Conservation (phyloP, 2,797 vertebrate genomes). For the Lophura swinhoii region DNA sequence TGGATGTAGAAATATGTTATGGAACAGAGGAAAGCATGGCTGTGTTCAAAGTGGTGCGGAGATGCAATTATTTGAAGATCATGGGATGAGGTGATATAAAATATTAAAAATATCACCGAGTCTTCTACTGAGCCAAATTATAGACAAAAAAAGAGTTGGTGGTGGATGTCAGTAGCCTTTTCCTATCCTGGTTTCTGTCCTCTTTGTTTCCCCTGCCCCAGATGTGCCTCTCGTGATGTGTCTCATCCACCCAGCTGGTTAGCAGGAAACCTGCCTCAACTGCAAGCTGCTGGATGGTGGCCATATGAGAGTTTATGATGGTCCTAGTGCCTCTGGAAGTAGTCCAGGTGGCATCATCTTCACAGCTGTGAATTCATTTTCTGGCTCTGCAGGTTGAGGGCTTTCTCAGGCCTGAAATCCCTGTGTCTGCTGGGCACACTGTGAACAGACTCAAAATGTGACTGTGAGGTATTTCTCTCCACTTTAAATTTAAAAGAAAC, state of each 20-base stretch:
- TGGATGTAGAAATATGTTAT: neutral
- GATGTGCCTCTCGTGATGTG: neutral
- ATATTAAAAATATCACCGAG: neutral
- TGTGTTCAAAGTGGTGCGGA: neutral
- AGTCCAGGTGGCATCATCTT: slow-evolving; percentile 61
- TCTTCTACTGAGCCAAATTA: neutral
- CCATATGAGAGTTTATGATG: slow-evolving; percentile 39
- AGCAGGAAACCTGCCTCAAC: slow-evolving; percentile 51
- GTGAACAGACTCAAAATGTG: accelerated
- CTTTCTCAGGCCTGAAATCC: slow-evolving; percentile 12
- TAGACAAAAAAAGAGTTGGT: neutral
- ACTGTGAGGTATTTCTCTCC: neutral
- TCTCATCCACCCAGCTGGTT: slow-evolving; percentile 32
- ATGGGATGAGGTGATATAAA: neutral
- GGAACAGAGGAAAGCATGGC: neutral
- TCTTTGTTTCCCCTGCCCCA: neutral
- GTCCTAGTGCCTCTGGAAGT: slow-evolving; percentile 32
- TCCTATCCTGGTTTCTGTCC: neutral
- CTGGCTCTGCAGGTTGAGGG: slow-evolving; percentile 1
- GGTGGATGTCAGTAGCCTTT: neutral
- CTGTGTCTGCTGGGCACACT: neutral
- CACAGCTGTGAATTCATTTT: slow-evolving; percentile 23
- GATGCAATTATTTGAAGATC: neutral
- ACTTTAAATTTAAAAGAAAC: neutral
- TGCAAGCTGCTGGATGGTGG: slow-evolving; percentile 46